Conservation (phyloP, 2,888 invertebrate genomes). For the Watsonalla binaria region DNA sequence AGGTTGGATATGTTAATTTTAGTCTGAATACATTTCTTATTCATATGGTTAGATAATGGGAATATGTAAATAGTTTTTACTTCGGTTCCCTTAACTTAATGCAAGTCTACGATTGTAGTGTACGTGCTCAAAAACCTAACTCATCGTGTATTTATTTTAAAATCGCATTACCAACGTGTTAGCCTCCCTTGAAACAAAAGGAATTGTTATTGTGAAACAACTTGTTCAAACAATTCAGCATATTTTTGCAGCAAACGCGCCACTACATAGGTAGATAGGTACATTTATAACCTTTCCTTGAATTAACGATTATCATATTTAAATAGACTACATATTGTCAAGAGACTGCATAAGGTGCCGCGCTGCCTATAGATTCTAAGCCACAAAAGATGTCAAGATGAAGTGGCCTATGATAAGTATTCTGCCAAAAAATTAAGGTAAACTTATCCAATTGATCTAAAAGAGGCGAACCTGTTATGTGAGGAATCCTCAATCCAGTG, state of each 20-base stretch:
- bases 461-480: too few relatives aligned
- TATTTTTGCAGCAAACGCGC: neutral
- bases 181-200: conserved; percentile 8
- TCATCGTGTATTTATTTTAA: neutral
- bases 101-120: neutral
- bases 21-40: too few relatives aligned
- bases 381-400: too few relatives aligned
- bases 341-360: too few relatives aligned
- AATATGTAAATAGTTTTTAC: too few relatives aligned
- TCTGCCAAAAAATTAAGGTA: too few relatives aligned
- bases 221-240: conserved; percentile 34
- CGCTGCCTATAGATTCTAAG: too few relatives aligned
- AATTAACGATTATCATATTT: neutral
- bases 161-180: conserved; percentile 1
- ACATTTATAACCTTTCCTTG: neutral
- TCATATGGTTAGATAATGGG: too few relatives aligned
- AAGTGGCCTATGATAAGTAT: too few relatives aligned
- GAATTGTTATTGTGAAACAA: conserved; percentile 27
- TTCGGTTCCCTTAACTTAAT: neutral
- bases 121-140: neutral
- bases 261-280: neutral
- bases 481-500: too few relatives aligned
- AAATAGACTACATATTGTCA: neutral
- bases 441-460: too few relatives aligned
- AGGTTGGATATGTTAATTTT: too few relatives aligned